These are phyloP conservation scores for Drosophila pachea DNA, from an alignment of 1,140 invertebrate species.

Conservation along the genomic window DNA sequence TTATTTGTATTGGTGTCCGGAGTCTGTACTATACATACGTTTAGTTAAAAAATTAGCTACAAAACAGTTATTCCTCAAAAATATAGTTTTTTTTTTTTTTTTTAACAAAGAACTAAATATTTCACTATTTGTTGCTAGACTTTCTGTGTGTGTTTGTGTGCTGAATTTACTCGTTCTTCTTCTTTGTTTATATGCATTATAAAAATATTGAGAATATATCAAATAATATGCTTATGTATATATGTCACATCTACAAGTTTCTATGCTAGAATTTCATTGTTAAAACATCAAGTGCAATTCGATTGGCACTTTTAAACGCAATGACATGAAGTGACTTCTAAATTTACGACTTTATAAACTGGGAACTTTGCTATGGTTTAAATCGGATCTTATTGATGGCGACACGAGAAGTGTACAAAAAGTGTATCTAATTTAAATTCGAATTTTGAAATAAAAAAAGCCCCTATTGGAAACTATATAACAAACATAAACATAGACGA, in stretches of 20 bases:
- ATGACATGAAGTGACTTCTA: background rate
- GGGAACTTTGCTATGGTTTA: no score
- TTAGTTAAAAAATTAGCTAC: slow-evolving; percentile 35
- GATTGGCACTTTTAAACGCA: slow-evolving; percentile 27
- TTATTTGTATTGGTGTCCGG: slow-evolving; percentile 56
- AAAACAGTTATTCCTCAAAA: slow-evolving; percentile 17
- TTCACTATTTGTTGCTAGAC: slow-evolving; percentile 36
- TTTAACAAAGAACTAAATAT: slow-evolving; percentile 26
- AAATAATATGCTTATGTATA: slow-evolving; percentile 7
- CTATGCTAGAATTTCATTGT: slow-evolving; percentile 16
- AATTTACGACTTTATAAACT: background rate
- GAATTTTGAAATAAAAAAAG: no score
- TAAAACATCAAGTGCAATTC: slow-evolving; percentile 13
- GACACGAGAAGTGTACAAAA: no score
- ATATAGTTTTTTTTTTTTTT: slow-evolving; percentile 1
- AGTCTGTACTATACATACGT: slow-evolving; percentile 26
- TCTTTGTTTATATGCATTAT: slow-evolving; percentile 17
- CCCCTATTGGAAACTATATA: no score
- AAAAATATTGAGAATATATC: slow-evolving; percentile 43
- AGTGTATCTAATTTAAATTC: no score
- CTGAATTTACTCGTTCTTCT: slow-evolving; percentile 12
- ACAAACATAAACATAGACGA: background rate
- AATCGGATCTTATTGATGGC: no score
- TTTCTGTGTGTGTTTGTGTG: slow-evolving; percentile 25
- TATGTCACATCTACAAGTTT: slow-evolving; percentile 8